Base-by-base conservation (phyloP, 2,113 vertebrate species). In the Capra hircus region DNA sequence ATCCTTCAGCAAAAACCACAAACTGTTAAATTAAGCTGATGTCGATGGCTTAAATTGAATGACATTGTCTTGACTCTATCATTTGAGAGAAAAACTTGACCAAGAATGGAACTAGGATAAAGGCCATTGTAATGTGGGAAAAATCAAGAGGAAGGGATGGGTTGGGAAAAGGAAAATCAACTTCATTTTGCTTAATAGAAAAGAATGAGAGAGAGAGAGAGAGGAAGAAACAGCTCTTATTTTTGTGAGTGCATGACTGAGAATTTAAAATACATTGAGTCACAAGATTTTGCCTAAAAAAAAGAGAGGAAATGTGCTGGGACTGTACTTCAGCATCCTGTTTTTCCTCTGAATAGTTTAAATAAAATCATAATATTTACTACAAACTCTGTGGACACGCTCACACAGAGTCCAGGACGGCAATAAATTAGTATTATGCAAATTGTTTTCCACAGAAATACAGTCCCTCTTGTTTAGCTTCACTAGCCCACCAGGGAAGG, bases 351-450 rank as follows among this genome's bases (percentile, higher is more conserved):
- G 97, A 98, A 98, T 98, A 98, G 98, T 99, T 99, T 99, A 99
- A 99, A 99, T 99, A 99, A 99, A 99, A 99, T 99, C 98, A 99
- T 98, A 99, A 99, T 99, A 99, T 99, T 99, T 99, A 99, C 99
- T 99, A 99, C 96, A 99, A 99, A 98, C 98, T 98, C 98, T 99
- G 98, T 97, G 97, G 97, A 98, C 96, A 96, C 95, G 21, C 96
- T 98, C 98, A 99, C 97, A 98, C 99, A 99, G 99, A 99, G 99
- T 98, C 99, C 98, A 99, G 99, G 99, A 99, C 98, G 6, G 99
- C 99, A 99, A 99, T 99, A 99, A 99, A 99, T 99, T 99, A 99
- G 99, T 99, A 99, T 99, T 99, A 99, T 98, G 99, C 98, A 99
- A 99, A 98, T 99, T 97, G 97, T 98, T 99, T 97, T 98, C 99